Conservation (phyloP, 2,113 vertebrate genomes). For the Gila orcuttii region DNA sequence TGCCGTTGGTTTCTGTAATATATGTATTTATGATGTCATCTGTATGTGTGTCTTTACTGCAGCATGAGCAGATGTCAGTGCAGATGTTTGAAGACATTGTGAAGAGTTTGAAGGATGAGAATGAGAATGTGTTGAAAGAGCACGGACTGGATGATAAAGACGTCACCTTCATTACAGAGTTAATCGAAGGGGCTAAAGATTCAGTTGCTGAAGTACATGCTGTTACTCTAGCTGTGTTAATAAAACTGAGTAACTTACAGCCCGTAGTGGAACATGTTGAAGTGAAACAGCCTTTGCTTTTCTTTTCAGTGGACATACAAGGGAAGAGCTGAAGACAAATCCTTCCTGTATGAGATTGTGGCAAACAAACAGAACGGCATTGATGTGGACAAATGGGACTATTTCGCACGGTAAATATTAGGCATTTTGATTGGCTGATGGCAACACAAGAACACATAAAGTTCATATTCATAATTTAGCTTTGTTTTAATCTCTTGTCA, state of each 20-base stretch:
- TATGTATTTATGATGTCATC: not conserved
- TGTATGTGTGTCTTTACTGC: not conserved
- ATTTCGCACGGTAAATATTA: not conserved
- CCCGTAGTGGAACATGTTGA: too few relatives aligned
- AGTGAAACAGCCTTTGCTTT: too few relatives aligned
- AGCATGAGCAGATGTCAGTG: slow-evolving; percentile 1
- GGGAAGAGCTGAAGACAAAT: not conserved
- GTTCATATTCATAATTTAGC: too few relatives aligned
- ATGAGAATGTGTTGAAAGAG: not conserved
- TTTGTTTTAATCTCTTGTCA: too few relatives aligned
- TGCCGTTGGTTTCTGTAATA: not conserved
- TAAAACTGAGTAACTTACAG: too few relatives aligned
- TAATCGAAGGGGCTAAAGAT: not conserved
- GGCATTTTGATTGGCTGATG: too few relatives aligned
- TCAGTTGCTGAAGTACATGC: not conserved
- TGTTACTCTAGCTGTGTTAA: too few relatives aligned
- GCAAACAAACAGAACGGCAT: not conserved
- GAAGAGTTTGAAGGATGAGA: too few relatives aligned
- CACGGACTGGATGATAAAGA: not conserved
- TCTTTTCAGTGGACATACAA: not conserved
- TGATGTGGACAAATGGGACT: slow-evolving; percentile 12
- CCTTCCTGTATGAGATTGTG: slow-evolving; percentile 25
- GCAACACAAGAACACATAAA: too few relatives aligned
- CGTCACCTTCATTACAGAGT: not conserved
- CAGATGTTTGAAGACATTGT: not conserved